A percentile compares a stretch with the other conserved stretches of the same genome.
Conservation (phyloP, 2,888 invertebrate genomes). For the Rhingia campestris region DNA sequence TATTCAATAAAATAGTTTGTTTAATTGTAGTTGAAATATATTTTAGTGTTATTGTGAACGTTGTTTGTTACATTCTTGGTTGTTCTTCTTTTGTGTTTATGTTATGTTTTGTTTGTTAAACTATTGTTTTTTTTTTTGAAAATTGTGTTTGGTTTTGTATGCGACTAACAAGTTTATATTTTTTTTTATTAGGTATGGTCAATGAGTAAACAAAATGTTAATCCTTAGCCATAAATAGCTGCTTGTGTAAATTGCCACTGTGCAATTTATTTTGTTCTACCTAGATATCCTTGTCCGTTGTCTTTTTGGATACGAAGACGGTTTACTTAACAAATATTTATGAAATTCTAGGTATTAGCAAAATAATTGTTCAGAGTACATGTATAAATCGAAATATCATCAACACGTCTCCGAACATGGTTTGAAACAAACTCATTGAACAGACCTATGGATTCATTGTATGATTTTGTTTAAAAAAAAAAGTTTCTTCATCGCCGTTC, state of each 20-base stretch:
- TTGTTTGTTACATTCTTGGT: slow-evolving; percentile 32
- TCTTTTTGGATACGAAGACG: too few species aligned
- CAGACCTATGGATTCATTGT: neutral
- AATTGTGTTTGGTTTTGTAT: slow-evolving; percentile 32
- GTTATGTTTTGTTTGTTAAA: slow-evolving; percentile 30
- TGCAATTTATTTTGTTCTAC: too few species aligned
- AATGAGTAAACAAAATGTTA: slow-evolving; percentile 16
- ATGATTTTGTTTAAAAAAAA: neutral
- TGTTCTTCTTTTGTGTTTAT: slow-evolving; percentile 22
- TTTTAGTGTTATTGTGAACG: slow-evolving; percentile 45
- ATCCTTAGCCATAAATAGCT: neutral
- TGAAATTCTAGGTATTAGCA: neutral
- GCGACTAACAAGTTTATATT: slow-evolving; percentile 63
- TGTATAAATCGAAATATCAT: neutral
- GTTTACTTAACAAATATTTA: neutral
- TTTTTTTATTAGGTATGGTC: slow-evolving; percentile 43
- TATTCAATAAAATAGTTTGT: slow-evolving; percentile 38
- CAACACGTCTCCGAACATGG: neutral
- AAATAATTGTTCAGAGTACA: neutral
- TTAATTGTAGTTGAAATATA: slow-evolving; percentile 50
- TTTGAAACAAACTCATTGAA: slow-evolving; percentile 19
- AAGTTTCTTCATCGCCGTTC: slow-evolving; percentile 9
- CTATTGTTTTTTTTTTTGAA: slow-evolving; percentile 23
- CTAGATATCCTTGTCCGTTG: too few species aligned
- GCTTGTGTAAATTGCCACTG: too few species aligned